phyloP scores from a whole-genome alignment of 2,888 invertebrate genomes.

The Hirtodrosophila alboralis region DNA sequence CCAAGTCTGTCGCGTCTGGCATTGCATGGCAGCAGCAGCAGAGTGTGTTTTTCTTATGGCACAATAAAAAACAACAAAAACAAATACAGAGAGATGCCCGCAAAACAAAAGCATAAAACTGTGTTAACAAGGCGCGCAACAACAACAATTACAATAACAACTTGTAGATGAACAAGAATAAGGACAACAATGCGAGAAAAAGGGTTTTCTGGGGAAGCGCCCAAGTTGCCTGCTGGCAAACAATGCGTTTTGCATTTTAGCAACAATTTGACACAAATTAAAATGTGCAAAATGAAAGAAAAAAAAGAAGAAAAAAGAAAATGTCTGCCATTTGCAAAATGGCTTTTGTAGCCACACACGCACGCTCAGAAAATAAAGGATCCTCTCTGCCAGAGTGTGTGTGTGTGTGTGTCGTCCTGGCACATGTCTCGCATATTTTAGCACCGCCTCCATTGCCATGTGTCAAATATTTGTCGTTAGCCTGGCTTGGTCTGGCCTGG shows the following conservation, averaged over 20 bases:
- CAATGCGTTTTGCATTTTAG: conserved; percentile 79
- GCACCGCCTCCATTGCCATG: conserved; percentile 50
- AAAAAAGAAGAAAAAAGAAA: conserved; percentile 21
- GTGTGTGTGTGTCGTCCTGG: too few relatives aligned
- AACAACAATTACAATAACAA: conserved; percentile 37
- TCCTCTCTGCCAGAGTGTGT: not conserved
- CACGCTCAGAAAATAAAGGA: conserved; percentile 27
- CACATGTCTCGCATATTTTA: conserved; percentile 74
- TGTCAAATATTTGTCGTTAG: conserved; percentile 76
- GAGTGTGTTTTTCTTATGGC: conserved; percentile 74
- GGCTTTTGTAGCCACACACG: conserved; percentile 33
- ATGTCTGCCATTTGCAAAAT: conserved; percentile 48
- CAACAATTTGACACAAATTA: conserved; percentile 80
- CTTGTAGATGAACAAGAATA: conserved; percentile 44
- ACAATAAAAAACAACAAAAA: conserved; percentile 53
- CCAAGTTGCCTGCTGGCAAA: conserved; percentile 35
- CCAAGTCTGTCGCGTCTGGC: conserved; percentile 25
- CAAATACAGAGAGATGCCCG: conserved; percentile 41
- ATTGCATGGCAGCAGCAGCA: not conserved
- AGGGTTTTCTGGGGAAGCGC: conserved; percentile 16
- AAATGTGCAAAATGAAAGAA: conserved; percentile 62
- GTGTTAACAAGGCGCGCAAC: conserved; percentile 72
- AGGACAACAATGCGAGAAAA: conserved; percentile 50
- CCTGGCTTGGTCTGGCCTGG: conserved; percentile 42
- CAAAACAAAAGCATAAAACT: conserved; percentile 78